Base-by-base conservation (phyloP, 2,113 vertebrate genomes). In the Antennarius striatus region DNA sequence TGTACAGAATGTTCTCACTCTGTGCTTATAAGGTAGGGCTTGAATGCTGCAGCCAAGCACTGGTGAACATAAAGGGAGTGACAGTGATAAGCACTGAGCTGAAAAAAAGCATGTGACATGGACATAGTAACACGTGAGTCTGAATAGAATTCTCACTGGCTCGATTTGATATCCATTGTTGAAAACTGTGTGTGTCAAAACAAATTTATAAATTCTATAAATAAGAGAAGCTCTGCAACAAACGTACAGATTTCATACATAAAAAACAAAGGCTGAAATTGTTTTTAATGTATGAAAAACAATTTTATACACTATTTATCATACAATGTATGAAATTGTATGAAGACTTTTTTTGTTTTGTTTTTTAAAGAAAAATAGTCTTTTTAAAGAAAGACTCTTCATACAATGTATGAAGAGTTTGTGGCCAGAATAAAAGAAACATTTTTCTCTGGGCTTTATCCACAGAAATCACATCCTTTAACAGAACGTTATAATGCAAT, bases 91-190 rank as follows among this genome's bases (percentile, higher is more conserved):
- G 77, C 81, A 83, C 52, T 77, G 82, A 85, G 72, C 64, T 79
- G 86, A 82, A 85, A 71, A 85, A 71, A 84, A 63, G 74, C 77
- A 76, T 81, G 79, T 77, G 68, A 60, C 74, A 79, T 80, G 80
- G 73, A 60, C 78, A 63, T 54, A 55, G 32, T 69, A 61, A 79
- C 74, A 83, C 79, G 67, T 16, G 70, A 58, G 79, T 84, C 56
- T 74, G 81, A 57, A 77, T 71, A 84, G 72, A 81, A 63, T 82
- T 80, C 85, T 73, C 73, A n/a, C 70, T 79, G 77, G 83, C 87
- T 86, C 83, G 83, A 88, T 88, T 90, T 87, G 79, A 73, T 80
- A 86, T 69, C 83, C 84, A 87, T 85, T 80, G 81, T 73, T 87
- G 83, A 90, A 86, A 83, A 81, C 88, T 73, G 75, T 80, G 73